A percentile compares a stretch with the other conserved stretches of the same genome.
Conservation (phyloP, 2,113 vertebrate genomes). For the Phylloscopus whistleri region DNA sequence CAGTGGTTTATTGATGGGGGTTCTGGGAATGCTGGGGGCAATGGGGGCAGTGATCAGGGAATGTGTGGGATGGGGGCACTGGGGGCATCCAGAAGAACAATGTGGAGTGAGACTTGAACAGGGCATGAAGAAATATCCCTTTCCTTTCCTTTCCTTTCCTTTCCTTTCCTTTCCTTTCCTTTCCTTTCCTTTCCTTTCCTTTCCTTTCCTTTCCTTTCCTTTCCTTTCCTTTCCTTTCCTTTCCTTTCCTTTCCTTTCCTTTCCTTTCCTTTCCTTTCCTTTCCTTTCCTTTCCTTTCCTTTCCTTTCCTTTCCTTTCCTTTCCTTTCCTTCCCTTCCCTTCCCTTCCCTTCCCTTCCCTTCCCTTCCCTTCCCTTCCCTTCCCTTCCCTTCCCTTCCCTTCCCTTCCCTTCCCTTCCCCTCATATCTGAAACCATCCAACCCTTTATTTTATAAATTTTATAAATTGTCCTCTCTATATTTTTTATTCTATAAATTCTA, state of each 20-base stretch:
- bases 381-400: background rate
- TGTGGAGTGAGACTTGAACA: background rate
- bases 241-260: too few relatives aligned
- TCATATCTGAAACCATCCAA: background rate
- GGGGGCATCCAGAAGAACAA: background rate
- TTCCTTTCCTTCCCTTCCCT: too few relatives aligned
- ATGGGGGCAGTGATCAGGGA: fast-evolving
- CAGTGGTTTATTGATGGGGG: fast-evolving
- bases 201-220: background rate
- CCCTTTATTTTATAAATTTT: fast-evolving
- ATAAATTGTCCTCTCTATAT: too few relatives aligned
- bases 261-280: too few relatives aligned
- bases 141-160: fast-evolving
- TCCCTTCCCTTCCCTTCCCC: background rate
- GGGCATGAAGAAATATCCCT: background rate
- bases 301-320: too few relatives aligned
- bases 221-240: too few relatives aligned
- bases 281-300: too few relatives aligned
- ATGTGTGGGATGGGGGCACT: background rate
- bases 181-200: background rate
- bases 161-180: too few relatives aligned
- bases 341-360: too few relatives aligned
- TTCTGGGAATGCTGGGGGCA: background rate
- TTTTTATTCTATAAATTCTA: fast-evolving
- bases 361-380: background rate